Base-by-base conservation (phyloP, 2,888 invertebrate species). In the Callyntrura sp. region DNA sequence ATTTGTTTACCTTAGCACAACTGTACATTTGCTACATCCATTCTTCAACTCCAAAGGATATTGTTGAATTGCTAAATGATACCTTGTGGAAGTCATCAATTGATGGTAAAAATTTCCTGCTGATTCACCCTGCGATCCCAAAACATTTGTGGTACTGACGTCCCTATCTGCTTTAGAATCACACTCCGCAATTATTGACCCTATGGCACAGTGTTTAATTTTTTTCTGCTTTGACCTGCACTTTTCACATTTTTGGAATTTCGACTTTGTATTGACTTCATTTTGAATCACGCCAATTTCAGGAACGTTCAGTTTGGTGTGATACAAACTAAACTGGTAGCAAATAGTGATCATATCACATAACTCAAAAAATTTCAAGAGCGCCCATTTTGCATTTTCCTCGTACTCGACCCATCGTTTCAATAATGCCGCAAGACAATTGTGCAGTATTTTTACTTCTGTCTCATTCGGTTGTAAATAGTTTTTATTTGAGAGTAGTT, bases 331-430 rank as follows among this genome's bases (percentile, higher is more conserved):
- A 20, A 73, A 78, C 51, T 12, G 14, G 14, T 78, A 55, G 28
- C 78, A 78, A 0, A 55, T 17, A 25, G 23, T 51, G 14, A 78
- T 51, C 51, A 78, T 78, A 9, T 78, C 78, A 55, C 51, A 78
- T 0, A 78, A 17, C 17, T 78, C 78, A 5, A 25, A 17, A 25
- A 78, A 25, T 28, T 25, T 78, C 28, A 78, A 0, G n/a, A 55
- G 23, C 8, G 55, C n/a, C 25, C 51, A 25, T 55, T 78, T 51
- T 5, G 78, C 12, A 14, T 23, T 28, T 3, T 3, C 9, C 9
- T 55, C 25, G 11, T 25, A 55, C 8, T 78, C 78, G 14, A 0
- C 55, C 78, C 78, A 78, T 43, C 20, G 43, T 9, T 70, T 45
- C 51, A 28, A 43, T 11, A 55, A 14, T 17, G 9, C n/a, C n/a